These are phyloP conservation scores for Cyprinodon variegatus DNA, from an alignment of 2,113 vertebrate genomes.

Conservation along the genomic window DNA sequence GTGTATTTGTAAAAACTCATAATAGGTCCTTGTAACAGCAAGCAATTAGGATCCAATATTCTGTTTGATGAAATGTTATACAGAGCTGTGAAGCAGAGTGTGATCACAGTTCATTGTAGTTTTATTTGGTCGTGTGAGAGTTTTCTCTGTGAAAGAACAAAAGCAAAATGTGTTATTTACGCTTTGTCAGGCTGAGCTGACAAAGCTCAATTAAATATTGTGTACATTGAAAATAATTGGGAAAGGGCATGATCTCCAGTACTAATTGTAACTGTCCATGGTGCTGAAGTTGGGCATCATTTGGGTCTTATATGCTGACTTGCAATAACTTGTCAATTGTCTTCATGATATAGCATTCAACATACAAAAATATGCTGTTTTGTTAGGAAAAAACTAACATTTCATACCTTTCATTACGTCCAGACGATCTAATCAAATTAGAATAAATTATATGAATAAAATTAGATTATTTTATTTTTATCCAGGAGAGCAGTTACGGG, in stretches of 20 bases:
- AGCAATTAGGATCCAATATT: neutral
- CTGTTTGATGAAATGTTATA: neutral
- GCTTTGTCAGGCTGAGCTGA: neutral
- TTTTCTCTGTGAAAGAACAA: neutral
- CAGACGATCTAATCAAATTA: too few relatives aligned
- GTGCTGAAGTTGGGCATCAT: neutral
- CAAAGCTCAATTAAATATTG: neutral
- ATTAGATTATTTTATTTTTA: neutral
- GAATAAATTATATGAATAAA: neutral
- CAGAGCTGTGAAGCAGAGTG: neutral
- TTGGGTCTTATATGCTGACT: neutral
- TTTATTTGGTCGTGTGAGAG: neutral
- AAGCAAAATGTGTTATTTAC: neutral
- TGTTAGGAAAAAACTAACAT: neutral
- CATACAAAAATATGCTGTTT: neutral
- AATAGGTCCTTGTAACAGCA: neutral
- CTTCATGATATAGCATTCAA: neutral
- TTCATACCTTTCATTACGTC: neutral
- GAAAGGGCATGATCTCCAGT: neutral
- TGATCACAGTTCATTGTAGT: conserved; percentile 9
- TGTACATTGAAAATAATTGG: neutral
- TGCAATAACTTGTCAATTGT: neutral
- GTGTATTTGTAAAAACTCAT: neutral
- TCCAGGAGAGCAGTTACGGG: neutral
- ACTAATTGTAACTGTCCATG: conserved; percentile 1